Conservation (phyloP, 2,113 vertebrate genomes). For the Maccullochella peelii region DNA sequence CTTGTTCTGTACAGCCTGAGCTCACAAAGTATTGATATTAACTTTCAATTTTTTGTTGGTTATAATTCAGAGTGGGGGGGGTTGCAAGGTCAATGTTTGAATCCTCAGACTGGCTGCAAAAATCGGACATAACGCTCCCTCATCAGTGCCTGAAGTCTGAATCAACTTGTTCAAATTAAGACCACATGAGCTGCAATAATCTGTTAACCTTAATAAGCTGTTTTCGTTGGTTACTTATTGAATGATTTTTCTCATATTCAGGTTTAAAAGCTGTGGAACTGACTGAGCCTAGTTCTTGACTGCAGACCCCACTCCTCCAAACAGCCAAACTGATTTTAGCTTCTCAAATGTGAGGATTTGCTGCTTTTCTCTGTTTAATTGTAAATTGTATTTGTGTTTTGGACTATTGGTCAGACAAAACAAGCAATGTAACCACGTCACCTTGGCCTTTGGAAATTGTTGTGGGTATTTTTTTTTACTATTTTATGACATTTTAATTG, state of each 20-base stretch:
- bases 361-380: background rate
- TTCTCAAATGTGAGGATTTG: background rate
- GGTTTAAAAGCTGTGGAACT: background rate
- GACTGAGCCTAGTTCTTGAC: background rate
- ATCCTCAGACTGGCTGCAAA: background rate
- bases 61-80: conserved; percentile 4
- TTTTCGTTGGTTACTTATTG: background rate
- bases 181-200: background rate
- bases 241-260: background rate
- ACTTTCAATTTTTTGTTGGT: conserved; percentile 8
- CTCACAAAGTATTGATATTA: conserved; percentile 11
- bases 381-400: background rate
- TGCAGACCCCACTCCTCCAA: background rate
- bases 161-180: background rate
- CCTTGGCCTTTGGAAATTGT: background rate
- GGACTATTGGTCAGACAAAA: background rate
- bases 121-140: background rate
- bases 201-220: background rate
- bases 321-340: background rate
- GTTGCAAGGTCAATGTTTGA: conserved; percentile 19
- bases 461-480: too few species aligned
- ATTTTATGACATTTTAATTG: background rate
- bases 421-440: too few species aligned
- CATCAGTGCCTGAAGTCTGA: background rate
- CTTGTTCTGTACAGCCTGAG: conserved; percentile 2